Base-by-base conservation (phyloP, 2,113 vertebrate genomes). In the Aptenodytes patagonicus region DNA sequence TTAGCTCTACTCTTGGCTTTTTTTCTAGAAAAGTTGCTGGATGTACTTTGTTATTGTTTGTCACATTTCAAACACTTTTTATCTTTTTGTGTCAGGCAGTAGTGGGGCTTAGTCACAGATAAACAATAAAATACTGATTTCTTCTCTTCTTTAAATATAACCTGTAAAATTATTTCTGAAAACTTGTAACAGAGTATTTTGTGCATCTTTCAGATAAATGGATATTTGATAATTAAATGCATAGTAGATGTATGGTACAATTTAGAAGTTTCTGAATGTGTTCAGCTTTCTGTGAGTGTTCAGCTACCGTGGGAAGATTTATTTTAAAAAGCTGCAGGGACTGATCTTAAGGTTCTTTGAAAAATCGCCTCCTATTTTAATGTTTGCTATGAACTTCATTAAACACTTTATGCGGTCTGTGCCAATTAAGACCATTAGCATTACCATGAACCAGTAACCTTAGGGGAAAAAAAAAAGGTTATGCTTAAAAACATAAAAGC, bases 401-500 rank as follows among this genome's bases (percentile, higher is more conserved):
- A 92, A 89, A 79, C 77, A 24, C 65, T 91, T 85, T 55, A 25
- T 76, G 46, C 4, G 6, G 16, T 42, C 58, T 61, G 34, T 72
- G 51, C 81, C 83, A 93, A 55, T 96, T 94, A 95, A 89, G 70
- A 89, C 46, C 73, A 80, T 94, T 95, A 95, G 17, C 36, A 68
- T 83, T 81, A 64, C 65, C 29, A 46, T 24, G 61, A 91, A 49
- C 46, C 9, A 5, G 38, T 82, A 87, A 79, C 49, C 40, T 79
- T 44, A 32, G 44, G 44, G 42, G 26, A 6, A 2, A 13, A 65
- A 75, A 52, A 77, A 81, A 46, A 5, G 7, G 25, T 82, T 95
- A 49, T 85, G 66, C 38, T 94, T 93, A 51, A 72, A 95, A 94
- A 73, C 58, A 58, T 89, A n/a, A 94, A 82, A 89, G 79, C 60